Evolutionary conservation across 2,888 invertebrate genomes (phyloP).

Genomic region (Cistogaster globosa): DNA sequence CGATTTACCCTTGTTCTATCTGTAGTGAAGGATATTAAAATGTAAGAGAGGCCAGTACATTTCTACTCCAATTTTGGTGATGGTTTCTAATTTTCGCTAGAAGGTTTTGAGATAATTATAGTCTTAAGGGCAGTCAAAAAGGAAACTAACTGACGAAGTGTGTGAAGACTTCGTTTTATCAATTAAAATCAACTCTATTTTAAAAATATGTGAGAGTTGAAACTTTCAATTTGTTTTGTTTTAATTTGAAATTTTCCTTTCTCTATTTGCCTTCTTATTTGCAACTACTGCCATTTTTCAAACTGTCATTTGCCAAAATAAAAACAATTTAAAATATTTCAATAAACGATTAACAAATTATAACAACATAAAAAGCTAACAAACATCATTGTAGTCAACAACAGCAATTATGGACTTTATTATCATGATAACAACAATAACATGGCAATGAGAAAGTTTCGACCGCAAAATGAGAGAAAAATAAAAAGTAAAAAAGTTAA

Average conservation of each 20-base stretch:
- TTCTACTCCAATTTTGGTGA: too few relatives aligned
- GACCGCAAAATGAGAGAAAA: neutral
- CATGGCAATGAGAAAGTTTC: slow-evolving; percentile 23
- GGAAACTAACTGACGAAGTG: too few relatives aligned
- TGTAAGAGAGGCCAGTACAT: too few relatives aligned
- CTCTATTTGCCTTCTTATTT: neutral
- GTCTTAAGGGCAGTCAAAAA: too few relatives aligned
- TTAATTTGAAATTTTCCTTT: neutral
- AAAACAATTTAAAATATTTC: slow-evolving; percentile 20
- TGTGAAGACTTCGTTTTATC: too few relatives aligned
- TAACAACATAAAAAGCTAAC: slow-evolving; percentile 12
- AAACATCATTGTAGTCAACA: slow-evolving; percentile 54
- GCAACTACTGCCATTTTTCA: slow-evolving; percentile 23
- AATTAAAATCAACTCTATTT: too few relatives aligned
- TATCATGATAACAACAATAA: slow-evolving; percentile 28
- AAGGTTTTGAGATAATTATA: too few relatives aligned
- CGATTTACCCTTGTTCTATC: too few relatives aligned
- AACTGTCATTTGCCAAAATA: neutral
- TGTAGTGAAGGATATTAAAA: too few relatives aligned
- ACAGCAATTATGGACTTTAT: slow-evolving; percentile 59
- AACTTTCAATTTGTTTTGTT: too few relatives aligned
- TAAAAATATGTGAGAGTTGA: too few relatives aligned
- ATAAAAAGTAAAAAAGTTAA: slow-evolving; percentile 6
- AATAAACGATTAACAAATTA: slow-evolving; percentile 5
- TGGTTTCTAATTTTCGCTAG: too few relatives aligned